phyloP scores from a whole-genome alignment of 2,888 invertebrate species.

The Pollenia amentaria region DNA sequence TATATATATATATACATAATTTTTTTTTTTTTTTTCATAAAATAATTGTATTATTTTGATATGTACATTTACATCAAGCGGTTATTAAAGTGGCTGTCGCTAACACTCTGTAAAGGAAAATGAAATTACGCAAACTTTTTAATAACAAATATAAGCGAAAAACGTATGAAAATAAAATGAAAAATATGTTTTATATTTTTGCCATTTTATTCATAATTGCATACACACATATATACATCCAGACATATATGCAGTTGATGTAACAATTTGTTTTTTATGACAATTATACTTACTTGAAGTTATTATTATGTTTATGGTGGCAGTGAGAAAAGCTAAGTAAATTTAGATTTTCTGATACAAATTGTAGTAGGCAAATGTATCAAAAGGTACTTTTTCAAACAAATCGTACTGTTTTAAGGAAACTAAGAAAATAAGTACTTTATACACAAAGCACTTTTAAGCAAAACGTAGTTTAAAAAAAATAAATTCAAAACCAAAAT shows the following conservation, averaged over 20 bases:
- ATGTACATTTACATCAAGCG: slow-evolving; percentile 14
- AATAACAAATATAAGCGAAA: neutral
- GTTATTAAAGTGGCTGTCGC: slow-evolving; percentile 35
- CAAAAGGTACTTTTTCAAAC: no score
- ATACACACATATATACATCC: no score
- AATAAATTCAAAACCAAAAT: no score
- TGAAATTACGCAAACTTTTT: slow-evolving; percentile 39
- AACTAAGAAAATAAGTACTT: no score
- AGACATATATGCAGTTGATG: neutral
- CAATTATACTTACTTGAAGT: neutral
- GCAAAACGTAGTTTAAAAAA: no score
- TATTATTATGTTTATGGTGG: no score
- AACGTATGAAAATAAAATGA: slow-evolving; percentile 15
- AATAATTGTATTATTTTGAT: slow-evolving; percentile 32
- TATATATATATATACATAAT: neutral
- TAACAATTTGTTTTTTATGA: slow-evolving; percentile 23
- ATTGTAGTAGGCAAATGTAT: no score
- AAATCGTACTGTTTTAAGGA: no score
- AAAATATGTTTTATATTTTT: slow-evolving; percentile 41
- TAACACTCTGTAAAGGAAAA: neutral
- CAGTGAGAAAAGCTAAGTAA: no score
- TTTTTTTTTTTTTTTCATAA: slow-evolving; percentile 2
- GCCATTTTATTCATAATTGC: neutral
- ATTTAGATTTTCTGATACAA: no score
- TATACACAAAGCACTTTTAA: no score